A percentile compares a stretch with the other conserved stretches of the same genome.
Evolutionary conservation across 2,888 invertebrate species (phyloP).

Genomic region (Timema podura): DNA sequence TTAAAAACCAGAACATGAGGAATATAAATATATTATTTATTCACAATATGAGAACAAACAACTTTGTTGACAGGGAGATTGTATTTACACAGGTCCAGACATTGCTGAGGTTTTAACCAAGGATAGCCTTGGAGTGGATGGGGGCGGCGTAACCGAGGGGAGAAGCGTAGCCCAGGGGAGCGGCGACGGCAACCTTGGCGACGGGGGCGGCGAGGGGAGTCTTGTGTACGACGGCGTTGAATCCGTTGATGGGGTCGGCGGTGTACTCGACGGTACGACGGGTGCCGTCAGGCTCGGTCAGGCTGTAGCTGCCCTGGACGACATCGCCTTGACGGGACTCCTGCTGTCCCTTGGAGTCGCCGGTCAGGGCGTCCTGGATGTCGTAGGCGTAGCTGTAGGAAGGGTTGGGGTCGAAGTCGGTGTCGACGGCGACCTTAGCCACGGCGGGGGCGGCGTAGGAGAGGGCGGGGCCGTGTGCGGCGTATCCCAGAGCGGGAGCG

Average conservation of each 20-base stretch:
- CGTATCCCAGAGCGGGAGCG: background rate
- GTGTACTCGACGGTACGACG: constrained; percentile 29
- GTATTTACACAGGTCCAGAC: too few species aligned
- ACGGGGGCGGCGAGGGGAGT: constrained; percentile 22
- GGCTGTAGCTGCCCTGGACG: constrained; percentile 28
- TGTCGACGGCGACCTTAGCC: constrained; percentile 20
- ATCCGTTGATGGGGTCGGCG: constrained; percentile 31
- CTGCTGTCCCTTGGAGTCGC: constrained; percentile 28
- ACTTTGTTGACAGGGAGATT: too few species aligned
- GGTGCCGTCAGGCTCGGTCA: constrained; percentile 29
- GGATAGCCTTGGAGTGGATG: constrained; percentile 4
- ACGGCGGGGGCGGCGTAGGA: background rate
- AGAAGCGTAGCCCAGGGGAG: constrained; percentile 24
- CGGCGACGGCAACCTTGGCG: constrained; percentile 23
- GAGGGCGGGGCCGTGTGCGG: too few species aligned
- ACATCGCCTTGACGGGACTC: constrained; percentile 29
- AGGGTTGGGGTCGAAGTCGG: constrained; percentile 30
- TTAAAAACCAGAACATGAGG: too few species aligned
- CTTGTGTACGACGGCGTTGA: background rate
- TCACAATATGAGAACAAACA: too few species aligned
- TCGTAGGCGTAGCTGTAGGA: constrained; percentile 30
- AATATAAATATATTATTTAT: too few species aligned
- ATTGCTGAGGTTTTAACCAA: background rate
- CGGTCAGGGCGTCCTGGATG: constrained; percentile 29
- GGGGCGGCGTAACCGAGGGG: constrained; percentile 23